Percentiles rank a stretch among this genome's conserved stretches.
Evolutionary conservation across 2,113 vertebrate genomes (phyloP).

Genomic region (Origma solitaria): DNA sequence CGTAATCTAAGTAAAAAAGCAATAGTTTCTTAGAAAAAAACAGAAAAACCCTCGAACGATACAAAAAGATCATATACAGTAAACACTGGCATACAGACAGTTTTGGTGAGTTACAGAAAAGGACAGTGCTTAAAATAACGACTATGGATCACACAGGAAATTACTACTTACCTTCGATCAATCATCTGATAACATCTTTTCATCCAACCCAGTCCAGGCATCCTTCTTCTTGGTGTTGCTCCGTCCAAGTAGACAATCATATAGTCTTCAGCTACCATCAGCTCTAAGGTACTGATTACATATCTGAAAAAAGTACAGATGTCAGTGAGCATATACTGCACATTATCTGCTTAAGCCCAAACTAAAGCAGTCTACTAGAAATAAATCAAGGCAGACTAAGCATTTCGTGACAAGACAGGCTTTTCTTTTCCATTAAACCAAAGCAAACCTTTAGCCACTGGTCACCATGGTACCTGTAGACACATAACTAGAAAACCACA

Average conservation of each 20-base stretch:
- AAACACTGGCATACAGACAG: not conserved
- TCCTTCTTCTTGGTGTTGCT: conserved; percentile 91
- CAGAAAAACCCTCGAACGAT: not conserved
- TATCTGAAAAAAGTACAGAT: conserved; percentile 75
- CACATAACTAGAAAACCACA: not conserved
- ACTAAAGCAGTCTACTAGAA: not conserved
- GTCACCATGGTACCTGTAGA: not conserved
- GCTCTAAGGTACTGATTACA: conserved; percentile 94
- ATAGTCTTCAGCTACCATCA: conserved; percentile 97
- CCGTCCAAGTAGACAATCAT: conserved; percentile 98
- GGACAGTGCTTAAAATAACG: not conserved
- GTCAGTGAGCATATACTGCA: not conserved
- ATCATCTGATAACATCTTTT: conserved; percentile 99
- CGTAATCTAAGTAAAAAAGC: conserved; percentile 77
- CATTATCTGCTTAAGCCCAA: not conserved
- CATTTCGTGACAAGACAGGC: not conserved
- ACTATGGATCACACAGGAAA: not conserved
- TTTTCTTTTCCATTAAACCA: not conserved
- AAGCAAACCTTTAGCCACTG: not conserved
- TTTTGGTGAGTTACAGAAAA: not conserved
- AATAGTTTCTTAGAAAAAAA: not conserved
- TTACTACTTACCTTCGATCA: conserved; percentile 81
- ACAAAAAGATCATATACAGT: not conserved
- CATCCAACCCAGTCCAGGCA: conserved; percentile 96
- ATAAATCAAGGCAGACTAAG: not conserved